Evolutionary conservation across 2,888 invertebrate species (phyloP), one percentile per base, ranked within the genome.

Genomic region (Oxystoma pomonae): DNA sequence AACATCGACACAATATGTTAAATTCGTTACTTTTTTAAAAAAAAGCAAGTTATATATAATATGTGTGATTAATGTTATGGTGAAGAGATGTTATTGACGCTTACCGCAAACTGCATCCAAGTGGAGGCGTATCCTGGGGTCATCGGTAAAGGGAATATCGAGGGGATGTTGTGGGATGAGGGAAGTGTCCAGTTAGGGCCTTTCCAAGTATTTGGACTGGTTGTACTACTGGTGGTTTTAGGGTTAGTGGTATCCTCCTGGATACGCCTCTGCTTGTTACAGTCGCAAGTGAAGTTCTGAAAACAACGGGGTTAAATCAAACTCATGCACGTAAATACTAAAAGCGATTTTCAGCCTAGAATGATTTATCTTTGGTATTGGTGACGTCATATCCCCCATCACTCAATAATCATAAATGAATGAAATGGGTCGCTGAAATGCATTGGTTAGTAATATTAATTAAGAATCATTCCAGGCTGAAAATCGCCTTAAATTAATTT

Each of bases 21-120:
- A n/a, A n/a, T n/a, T n/a, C n/a, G n/a, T n/a, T n/a, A n/a, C n/a
- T n/a, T n/a, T n/a, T n/a, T n/a, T n/a, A n/a, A n/a, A n/a, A n/a
- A n/a, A n/a, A n/a, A n/a, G n/a, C n/a, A n/a, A n/a, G n/a, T n/a
- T n/a, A n/a, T n/a, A n/a, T n/a, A n/a, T n/a, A n/a, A n/a, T n/a
- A n/a, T n/a, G 50, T n/a, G 50, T 50, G n/a, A 12, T 50, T n/a
- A 50, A n/a, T 50, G 50, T 50, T 50, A 50, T n/a, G 50, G 50
- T n/a, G n/a, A 12, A n/a, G n/a, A n/a, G n/a, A 57, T 53, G 58
- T 62, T 56, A 22, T 52, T 55, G 20, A 62, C 65, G 67, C 86
- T 85, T 87, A 87, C 87, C 86, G 86, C 85, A 81, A 85, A 84
- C 83, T 86, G 85, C 84, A 85, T 86, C 86, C 87, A 86, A 71